A percentile compares a stretch with the other conserved stretches of the same genome.
These are phyloP conservation scores for Myotis yumanensis DNA, from an alignment of 2,113 vertebrate species.

Conservation along the genomic window DNA sequence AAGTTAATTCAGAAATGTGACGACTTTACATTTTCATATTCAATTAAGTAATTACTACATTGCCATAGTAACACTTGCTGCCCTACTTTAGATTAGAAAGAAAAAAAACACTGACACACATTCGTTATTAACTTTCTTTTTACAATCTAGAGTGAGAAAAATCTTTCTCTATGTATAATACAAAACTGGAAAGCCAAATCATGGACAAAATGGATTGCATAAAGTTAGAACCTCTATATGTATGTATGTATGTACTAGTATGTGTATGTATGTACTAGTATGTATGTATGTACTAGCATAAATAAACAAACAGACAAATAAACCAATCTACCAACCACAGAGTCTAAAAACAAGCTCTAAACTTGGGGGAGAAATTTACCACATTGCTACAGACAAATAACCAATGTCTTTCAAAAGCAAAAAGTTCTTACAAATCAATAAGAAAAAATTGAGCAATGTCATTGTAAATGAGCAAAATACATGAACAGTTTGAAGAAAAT, in stretches of 20 bases:
- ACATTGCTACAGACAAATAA: background rate
- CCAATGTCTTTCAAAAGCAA: background rate
- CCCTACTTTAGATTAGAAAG: constrained; percentile 50
- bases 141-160: constrained; percentile 2
- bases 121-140: constrained; percentile 37
- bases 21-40: constrained; percentile 67
- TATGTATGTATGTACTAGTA: too few relatives aligned
- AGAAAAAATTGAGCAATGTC: background rate
- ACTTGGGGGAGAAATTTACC: background rate
- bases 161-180: background rate
- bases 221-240: background rate
- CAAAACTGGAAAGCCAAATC: constrained; percentile 18
- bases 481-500: background rate
- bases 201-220: background rate
- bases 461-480: background rate
- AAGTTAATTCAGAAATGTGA: constrained; percentile 59
- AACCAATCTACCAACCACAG: background rate
- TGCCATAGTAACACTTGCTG: constrained; percentile 59
- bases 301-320: background rate
- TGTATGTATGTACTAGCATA: too few relatives aligned
- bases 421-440: constrained; percentile 41
- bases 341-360: background rate
- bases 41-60: constrained; percentile 68
- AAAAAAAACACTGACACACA: constrained; percentile 25
- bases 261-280: too few relatives aligned